A percentile compares a stretch with the other conserved stretches of the same genome.
Conservation (phyloP, 2,888 invertebrate species). For the Lypha dubia region DNA sequence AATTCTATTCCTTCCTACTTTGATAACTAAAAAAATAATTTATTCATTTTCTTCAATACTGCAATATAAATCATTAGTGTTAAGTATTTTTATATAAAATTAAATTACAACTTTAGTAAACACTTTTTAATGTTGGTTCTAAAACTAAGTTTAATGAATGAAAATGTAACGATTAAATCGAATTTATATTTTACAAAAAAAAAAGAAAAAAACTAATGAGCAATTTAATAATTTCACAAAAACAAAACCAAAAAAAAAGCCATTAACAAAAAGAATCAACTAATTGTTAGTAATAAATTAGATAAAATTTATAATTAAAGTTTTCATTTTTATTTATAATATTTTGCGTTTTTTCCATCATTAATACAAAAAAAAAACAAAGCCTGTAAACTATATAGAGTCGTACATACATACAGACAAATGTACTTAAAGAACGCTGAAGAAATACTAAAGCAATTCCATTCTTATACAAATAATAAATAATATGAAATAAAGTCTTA, state of each 20-base stretch:
- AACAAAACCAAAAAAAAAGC: too few relatives aligned
- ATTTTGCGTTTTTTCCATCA: conserved; percentile 5
- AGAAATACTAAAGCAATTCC: conserved; percentile 52
- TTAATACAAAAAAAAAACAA: not conserved
- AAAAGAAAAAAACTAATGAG: too few relatives aligned
- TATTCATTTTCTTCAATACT: not conserved
- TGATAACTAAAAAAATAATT: not conserved
- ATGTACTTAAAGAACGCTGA: conserved; percentile 24
- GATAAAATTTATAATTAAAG: conserved; percentile 20
- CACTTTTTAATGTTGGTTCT: conserved; percentile 18
- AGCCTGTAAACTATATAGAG: not conserved
- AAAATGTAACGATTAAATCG: conserved; percentile 79
- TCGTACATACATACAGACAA: not conserved
- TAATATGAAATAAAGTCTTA: conserved; percentile 21
- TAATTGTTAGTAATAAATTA: conserved; percentile 17
- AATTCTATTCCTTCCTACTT: conserved; percentile 6
- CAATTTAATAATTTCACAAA: conserved; percentile 38
- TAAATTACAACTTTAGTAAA: not conserved
- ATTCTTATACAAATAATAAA: conserved; percentile 46
- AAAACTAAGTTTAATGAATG: conserved; percentile 36
- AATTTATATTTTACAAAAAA: conserved; percentile 81
- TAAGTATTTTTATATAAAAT: conserved; percentile 17
- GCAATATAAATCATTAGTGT: not conserved
- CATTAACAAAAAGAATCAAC: conserved; percentile 13
- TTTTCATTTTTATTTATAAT: not conserved